Base-by-base conservation (phyloP, 2,113 vertebrate species). In the Eonycteris spelaea region DNA sequence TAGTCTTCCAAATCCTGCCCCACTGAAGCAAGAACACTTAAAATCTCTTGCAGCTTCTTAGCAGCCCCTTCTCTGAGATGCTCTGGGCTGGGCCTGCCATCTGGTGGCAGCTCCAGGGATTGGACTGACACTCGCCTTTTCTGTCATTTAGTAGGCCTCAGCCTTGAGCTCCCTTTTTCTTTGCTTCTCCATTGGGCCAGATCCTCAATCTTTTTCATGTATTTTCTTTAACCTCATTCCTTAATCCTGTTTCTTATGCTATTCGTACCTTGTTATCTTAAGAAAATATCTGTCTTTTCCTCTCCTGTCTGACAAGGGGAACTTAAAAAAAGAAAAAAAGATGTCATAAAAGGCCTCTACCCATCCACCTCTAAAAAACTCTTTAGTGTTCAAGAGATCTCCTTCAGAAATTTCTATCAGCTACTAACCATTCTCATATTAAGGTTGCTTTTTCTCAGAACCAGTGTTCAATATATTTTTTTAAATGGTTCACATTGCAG, bases 391-490 rank as follows among this genome's bases (percentile, higher is more conserved):
- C 10, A 18, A 43, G 26, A 82, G 26, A 28, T 28, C 45, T 77
- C 55, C 40, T 67, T 88, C 30, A 73, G 26, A 53, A 74, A 84
- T 67, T 73, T 74, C 74, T 22, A 55, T 45, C 40, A 55, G 67
- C 18, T n/a, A 57, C 18, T 43, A 77, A 45, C 71, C 65, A 51
- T 63, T 74, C 35, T 86, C 55, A 73, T 26, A 71, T 67, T 51
- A 78, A 71, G 90, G 70, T 22, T 71, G 22, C 45, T 93, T 93
- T 93, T 67, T 63, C 89, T 96, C 48, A 86, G 75, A 80, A 89
- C 61, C 1, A 55, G 18, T 38, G 15, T 82, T 61, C 21, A 89
- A 55, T 51, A 38, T 19, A 68, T 45, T 61, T 77, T 85, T 86
- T 26, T 22, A 92, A 78, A 22, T 26, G 68, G 92, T 43, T 45